Base-by-base conservation (phyloP, 2,113 vertebrate genomes). In the Rhinoptilus africanus region DNA sequence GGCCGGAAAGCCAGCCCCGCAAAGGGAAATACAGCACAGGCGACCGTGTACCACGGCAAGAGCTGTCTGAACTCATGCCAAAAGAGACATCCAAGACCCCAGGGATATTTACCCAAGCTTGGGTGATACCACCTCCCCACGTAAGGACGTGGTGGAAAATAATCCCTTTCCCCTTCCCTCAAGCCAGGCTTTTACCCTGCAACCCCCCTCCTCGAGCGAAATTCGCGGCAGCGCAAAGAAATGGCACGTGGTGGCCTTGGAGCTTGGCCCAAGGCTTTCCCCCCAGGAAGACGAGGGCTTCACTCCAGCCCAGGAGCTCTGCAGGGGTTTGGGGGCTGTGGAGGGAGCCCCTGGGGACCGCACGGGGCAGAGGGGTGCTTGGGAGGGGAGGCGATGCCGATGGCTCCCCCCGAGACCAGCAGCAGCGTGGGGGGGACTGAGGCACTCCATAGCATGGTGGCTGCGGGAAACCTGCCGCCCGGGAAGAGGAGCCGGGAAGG, bases 31-130 rank as follows among this genome's bases (percentile, higher is more conserved):
- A 27, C 14, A 71, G 50, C 35, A 14, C n/a, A 68, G 2, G 18
- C 1, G 1, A 43, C 13, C 2, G 0, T 0, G 0, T 7, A 34
- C 6, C 72, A 37, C 5, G 1, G 67, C 57, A 88, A 72, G n/a
- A 54, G 3, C 10, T 5, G 10, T 4, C 41, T 72, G 57, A 92
- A 37, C 21, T 30, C 20, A 0, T 2, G 9, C 8, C 56, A 45
- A 45, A 57, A 34, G 34, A 57, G 20, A 28, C 15, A 14, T 5
- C 14, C 0, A 1, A 67, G 54, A 56, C 14, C 34, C 30, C 50
- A 62, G 27, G 34, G 35, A 16, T 74, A 43, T 2, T 23, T 51
- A 27, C 7, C 27, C 62, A 85, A 57, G 28, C 34, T 30, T 27
- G 60, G 19, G 27, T 35, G 48, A 77, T 18, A 56, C 27, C 45